These are phyloP conservation scores for Machimus rusticus DNA, from an alignment of 2,888 invertebrate genomes.

Conservation along the genomic window DNA sequence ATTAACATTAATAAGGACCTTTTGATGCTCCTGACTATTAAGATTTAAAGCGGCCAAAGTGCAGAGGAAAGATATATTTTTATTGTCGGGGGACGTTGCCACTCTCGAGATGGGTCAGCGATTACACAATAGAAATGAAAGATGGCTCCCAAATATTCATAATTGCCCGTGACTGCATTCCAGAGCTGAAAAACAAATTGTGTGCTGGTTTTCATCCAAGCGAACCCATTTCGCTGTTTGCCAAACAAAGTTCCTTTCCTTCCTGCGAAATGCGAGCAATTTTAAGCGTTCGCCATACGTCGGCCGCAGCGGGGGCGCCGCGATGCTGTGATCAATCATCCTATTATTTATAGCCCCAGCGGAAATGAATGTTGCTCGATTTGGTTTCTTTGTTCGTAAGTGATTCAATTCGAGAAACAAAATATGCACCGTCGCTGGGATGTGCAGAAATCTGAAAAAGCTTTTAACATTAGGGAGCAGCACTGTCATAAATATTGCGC, in stretches of 20 bases:
- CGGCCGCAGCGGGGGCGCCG: neutral
- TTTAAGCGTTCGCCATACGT: neutral
- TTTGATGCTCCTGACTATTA: neutral
- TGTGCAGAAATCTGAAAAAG: neutral
- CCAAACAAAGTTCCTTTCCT: neutral
- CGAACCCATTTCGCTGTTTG: neutral
- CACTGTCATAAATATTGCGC: neutral
- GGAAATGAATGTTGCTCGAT: neutral
- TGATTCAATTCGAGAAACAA: neutral
- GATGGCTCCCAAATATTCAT: neutral
- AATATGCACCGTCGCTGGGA: neutral
- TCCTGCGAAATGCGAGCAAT: neutral
- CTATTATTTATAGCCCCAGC: neutral
- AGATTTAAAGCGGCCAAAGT: neutral
- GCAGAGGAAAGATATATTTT: neutral
- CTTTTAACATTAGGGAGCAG: neutral
- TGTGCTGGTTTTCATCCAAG: neutral
- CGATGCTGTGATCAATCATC: neutral
- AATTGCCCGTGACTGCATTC: neutral
- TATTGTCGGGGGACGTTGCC: neutral
- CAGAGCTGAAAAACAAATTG: neutral
- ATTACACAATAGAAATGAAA: neutral
- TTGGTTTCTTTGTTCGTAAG: neutral
- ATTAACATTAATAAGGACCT: neutral
- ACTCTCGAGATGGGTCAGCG: neutral